phyloP scores from a whole-genome alignment of 1,140 invertebrate species.

The Scaptomyza graminum region DNA sequence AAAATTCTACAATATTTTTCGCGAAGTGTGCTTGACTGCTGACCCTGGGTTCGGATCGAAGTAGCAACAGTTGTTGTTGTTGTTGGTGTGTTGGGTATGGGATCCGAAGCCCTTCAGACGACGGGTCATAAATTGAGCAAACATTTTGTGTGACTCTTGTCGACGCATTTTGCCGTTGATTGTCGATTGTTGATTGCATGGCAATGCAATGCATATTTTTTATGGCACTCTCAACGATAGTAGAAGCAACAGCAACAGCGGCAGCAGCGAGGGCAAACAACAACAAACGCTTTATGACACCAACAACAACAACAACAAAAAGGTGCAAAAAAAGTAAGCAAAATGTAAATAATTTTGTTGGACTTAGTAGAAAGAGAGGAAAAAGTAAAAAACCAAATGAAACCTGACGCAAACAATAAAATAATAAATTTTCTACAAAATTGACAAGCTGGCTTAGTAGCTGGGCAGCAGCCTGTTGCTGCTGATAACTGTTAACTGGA shows the following conservation, averaged over 20 bases:
- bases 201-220: conserved; percentile 78
- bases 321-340: conserved; percentile 58
- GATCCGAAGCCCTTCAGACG: conserved; percentile 1
- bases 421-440: conserved; percentile 81
- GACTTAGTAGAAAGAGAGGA: conserved; percentile 19
- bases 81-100: too few species aligned
- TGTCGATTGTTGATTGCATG: conserved; percentile 61
- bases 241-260: conserved; percentile 47
- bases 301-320: conserved; percentile 32
- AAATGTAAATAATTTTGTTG: conserved; percentile 76
- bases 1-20: too few species aligned
- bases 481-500: conserved; percentile 35
- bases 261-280: conserved; percentile 67
- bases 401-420: conserved; percentile 82
- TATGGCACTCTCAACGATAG: conserved; percentile 67
- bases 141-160: conserved; percentile 52
- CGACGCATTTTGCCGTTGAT: not conserved
- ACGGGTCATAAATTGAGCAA: conserved; percentile 72
- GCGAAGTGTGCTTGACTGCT: conserved; percentile 2
- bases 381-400: conserved; percentile 16
- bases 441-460: conserved; percentile 78
- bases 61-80: conserved; percentile 4
- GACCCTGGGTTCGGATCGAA: conserved; percentile 19
- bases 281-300: conserved; percentile 69
- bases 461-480: conserved; percentile 50